Percentiles rank a stretch among this genome's conserved stretches.
phyloP scores from a whole-genome alignment of 2,797 vertebrate genomes.

The Lepilemur septentrionalis region DNA sequence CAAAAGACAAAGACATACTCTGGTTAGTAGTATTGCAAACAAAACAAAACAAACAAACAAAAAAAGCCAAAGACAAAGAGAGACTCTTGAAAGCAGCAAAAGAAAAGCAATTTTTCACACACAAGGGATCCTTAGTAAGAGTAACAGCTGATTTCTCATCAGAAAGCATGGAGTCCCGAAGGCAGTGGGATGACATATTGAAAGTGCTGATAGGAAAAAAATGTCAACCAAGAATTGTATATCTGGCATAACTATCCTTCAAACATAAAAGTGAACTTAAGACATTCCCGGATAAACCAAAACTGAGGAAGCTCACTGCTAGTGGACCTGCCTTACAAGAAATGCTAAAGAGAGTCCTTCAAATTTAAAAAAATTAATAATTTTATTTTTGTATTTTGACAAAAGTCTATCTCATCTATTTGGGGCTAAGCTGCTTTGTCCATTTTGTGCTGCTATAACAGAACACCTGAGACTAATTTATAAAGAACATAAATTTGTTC shows the following conservation, averaged over 20 bases:
- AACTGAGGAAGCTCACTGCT: not conserved
- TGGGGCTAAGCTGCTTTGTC: not conserved
- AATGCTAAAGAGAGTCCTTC: not conserved
- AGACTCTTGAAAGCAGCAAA: not conserved
- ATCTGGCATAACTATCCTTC: not conserved
- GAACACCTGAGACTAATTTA: not conserved
- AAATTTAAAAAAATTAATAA: not conserved
- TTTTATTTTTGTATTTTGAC: not conserved
- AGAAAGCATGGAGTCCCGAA: not conserved
- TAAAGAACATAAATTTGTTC: not conserved
- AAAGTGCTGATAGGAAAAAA: not conserved
- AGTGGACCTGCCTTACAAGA: not conserved
- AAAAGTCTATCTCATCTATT: not conserved
- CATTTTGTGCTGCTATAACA: not conserved
- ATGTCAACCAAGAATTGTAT: not conserved
- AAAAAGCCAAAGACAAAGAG: not conserved
- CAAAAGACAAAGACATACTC: too few relatives aligned
- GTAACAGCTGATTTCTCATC: not conserved
- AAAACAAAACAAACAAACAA: too few relatives aligned
- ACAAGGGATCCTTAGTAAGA: not conserved
- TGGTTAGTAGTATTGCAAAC: too few relatives aligned
- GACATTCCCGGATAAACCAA: not conserved
- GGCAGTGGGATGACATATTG: not conserved
- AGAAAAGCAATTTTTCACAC: not conserved
- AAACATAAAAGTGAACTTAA: not conserved